phyloP scores from a whole-genome alignment of 2,888 invertebrate species.

The Rapana venosa region DNA sequence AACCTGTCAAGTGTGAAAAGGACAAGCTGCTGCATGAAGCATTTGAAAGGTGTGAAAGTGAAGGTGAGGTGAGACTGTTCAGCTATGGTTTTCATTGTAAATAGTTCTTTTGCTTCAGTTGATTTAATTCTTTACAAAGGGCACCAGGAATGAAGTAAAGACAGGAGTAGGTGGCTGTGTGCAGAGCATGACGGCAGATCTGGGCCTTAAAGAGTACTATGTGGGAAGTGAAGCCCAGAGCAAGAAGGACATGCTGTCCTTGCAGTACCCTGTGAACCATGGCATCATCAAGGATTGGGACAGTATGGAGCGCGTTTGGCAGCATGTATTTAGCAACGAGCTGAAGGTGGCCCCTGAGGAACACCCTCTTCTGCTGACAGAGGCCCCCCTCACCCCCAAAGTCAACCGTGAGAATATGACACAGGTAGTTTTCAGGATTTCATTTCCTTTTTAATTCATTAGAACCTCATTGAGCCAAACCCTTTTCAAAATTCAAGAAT shows the following conservation, averaged over 20 bases:
- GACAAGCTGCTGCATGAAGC: too few relatives aligned
- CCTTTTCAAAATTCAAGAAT: too few relatives aligned
- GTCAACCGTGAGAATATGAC: slow-evolving; percentile 95
- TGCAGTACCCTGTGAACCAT: slow-evolving; percentile 19
- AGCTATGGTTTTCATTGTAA: too few relatives aligned
- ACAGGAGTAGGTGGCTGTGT: too few relatives aligned
- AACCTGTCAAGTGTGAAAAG: too few relatives aligned
- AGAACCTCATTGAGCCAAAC: too few relatives aligned
- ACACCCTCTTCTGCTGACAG: slow-evolving; percentile 91
- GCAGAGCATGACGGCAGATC: not conserved
- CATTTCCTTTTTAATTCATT: not conserved
- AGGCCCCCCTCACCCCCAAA: slow-evolving; percentile 92
- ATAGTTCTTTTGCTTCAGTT: too few relatives aligned
- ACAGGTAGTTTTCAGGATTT: slow-evolving; percentile 41
- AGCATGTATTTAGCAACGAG: slow-evolving; percentile 58
- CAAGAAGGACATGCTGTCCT: slow-evolving; percentile 1
- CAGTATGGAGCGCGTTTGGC: slow-evolving; percentile 31
- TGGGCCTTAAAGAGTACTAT: slow-evolving; percentile 27
- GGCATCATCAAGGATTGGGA: slow-evolving; percentile 27
- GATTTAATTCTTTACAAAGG: too few relatives aligned
- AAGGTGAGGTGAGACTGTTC: too few relatives aligned
- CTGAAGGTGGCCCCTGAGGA: slow-evolving; percentile 83
- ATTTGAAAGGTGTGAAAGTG: too few relatives aligned
- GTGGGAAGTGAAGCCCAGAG: slow-evolving; percentile 34
- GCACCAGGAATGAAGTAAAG: too few relatives aligned